phyloP scores from a whole-genome alignment of 2,888 invertebrate species.

The Lasioglossum villosulum region DNA sequence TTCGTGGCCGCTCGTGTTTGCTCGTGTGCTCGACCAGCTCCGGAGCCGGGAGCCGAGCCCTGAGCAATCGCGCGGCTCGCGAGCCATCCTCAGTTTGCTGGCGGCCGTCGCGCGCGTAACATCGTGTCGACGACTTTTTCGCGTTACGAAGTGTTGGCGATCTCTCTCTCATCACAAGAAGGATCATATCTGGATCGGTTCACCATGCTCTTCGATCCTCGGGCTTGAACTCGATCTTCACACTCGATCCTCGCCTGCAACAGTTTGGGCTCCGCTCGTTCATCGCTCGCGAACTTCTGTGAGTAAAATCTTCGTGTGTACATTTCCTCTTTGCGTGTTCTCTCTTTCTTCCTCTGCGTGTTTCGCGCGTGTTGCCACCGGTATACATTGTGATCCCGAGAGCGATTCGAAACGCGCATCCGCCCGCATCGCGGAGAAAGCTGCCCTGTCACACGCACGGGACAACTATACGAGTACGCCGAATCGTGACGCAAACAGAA shows the following conservation, averaged over 20 bases:
- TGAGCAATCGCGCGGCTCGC: background rate
- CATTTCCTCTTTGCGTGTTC: background rate
- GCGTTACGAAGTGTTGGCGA: background rate
- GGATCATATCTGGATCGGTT: background rate
- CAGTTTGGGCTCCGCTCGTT: background rate
- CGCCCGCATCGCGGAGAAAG: slow-evolving; percentile 24
- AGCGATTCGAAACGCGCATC: background rate
- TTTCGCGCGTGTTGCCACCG: background rate
- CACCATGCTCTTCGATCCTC: slow-evolving; percentile 29
- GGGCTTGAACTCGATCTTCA: background rate
- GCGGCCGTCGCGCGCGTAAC: background rate
- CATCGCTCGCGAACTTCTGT: slow-evolving; percentile 6
- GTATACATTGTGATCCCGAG: background rate
- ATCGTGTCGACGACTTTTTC: background rate
- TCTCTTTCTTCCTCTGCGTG: background rate
- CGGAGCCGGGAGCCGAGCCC: background rate
- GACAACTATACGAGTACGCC: background rate
- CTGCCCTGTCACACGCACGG: background rate
- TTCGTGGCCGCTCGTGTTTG: background rate
- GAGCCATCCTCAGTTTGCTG: background rate
- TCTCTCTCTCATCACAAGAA: background rate
- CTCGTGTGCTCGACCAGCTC: background rate
- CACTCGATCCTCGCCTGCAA: background rate
- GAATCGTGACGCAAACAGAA: slow-evolving; percentile 19
- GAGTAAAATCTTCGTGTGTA: slow-evolving; percentile 1